phyloP scores from a whole-genome alignment of 2,888 invertebrate species.

The Hymenopus coronatus region DNA sequence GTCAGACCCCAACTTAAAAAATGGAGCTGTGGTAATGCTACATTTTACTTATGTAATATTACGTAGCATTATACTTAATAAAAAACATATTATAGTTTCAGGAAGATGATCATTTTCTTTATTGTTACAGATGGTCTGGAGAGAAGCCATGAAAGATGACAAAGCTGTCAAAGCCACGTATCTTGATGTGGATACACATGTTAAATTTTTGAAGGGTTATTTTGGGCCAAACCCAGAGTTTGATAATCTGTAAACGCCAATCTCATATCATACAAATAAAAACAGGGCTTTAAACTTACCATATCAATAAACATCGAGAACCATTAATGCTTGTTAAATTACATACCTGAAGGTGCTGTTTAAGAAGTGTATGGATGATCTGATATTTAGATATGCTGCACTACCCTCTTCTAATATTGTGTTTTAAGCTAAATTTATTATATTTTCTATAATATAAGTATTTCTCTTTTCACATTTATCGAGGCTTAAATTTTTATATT shows the following conservation, averaged over 20 bases:
- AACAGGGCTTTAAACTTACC: not conserved
- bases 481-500: not conserved
- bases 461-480: not conserved
- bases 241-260: constrained; percentile 17
- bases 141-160: constrained; percentile 42
- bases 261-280: not conserved
- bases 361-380: not conserved
- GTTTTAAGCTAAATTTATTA: not conserved
- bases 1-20: no score
- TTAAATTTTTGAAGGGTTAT: constrained; percentile 22
- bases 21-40: no score
- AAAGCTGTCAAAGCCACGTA: constrained; percentile 36
- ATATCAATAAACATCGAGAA: not conserved
- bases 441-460: not conserved
- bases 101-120: not conserved
- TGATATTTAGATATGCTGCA: not conserved
- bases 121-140: not conserved
- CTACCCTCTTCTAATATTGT: not conserved
- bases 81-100: no score
- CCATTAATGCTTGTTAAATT: not conserved
- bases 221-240: not conserved
- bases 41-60: no score
- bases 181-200: constrained; percentile 15
- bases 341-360: not conserved
- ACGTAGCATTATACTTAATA: no score